Conservation (phyloP, 2,888 invertebrate genomes). For the Lasioglossum figueresi region DNA sequence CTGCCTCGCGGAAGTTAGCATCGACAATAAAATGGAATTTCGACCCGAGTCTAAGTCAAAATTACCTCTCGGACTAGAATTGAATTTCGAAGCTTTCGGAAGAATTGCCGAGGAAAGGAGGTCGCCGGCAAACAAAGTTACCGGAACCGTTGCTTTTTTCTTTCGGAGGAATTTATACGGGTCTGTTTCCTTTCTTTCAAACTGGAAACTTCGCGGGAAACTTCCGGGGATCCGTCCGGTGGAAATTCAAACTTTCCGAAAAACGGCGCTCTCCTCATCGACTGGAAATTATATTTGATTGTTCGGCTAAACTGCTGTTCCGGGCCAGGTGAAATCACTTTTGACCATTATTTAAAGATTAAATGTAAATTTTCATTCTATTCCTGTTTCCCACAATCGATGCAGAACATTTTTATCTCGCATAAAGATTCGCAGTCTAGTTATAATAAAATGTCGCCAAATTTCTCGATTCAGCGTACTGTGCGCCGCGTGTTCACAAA, state of each 20-base stretch:
- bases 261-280: not conserved
- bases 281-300: conserved; percentile 5
- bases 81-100: conserved; percentile 28
- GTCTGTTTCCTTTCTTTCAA: conserved; percentile 21
- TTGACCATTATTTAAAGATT: no score
- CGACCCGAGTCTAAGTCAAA: conserved; percentile 13
- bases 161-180: conserved; percentile 12
- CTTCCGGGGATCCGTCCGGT: not conserved
- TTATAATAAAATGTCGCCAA: no score
- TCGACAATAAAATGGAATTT: conserved; percentile 15
- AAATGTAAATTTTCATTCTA: no score
- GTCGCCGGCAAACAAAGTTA: conserved; percentile 18
- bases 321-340: not conserved
- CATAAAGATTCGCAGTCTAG: no score
- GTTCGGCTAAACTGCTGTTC: not conserved
- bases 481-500: not conserved
- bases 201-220: not conserved
- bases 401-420: no score
- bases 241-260: not conserved
- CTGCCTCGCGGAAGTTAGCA: conserved; percentile 3
- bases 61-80: conserved; percentile 31
- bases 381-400: no score
- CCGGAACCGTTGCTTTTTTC: not conserved
- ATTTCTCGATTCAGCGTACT: no score
- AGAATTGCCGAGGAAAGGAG: conserved; percentile 25